Conservation (phyloP, 2,113 vertebrate species). For the Leptodactylus fuscus region DNA sequence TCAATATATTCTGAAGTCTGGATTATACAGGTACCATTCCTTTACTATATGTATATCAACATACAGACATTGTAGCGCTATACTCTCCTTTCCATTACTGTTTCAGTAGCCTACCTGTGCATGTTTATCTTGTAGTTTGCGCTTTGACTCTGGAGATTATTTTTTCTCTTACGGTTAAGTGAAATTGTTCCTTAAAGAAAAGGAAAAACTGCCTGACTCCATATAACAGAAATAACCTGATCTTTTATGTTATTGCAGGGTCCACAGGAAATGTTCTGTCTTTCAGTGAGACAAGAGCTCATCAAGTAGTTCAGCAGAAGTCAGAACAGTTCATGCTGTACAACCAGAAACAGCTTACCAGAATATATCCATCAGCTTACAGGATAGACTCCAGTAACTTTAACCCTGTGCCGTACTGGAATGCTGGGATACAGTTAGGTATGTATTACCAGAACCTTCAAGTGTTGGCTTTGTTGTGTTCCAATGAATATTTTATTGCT, state of each 20-base stretch:
- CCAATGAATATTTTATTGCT: not conserved
- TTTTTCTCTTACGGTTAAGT: not conserved
- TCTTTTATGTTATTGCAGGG: conserved; percentile 71
- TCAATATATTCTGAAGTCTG: too few relatives aligned
- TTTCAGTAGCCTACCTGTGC: too few relatives aligned
- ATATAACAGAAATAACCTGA: not conserved
- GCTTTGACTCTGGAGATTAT: too few relatives aligned
- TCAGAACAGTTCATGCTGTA: conserved; percentile 89
- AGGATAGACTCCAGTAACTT: conserved; percentile 98
- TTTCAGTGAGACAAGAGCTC: conserved; percentile 92
- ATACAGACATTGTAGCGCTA: too few relatives aligned
- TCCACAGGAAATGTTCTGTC: conserved; percentile 91
- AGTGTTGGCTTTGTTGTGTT: not conserved
- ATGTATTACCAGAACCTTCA: conserved; percentile 56
- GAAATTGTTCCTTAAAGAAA: not conserved
- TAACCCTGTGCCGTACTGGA: conserved; percentile 97
- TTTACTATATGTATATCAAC: too few relatives aligned
- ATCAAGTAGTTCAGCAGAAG: conserved; percentile 91
- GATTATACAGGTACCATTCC: too few relatives aligned
- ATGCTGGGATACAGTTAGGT: conserved; percentile 94
- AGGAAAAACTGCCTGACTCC: not conserved
- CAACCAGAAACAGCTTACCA: conserved; percentile 93
- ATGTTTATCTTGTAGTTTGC: not conserved
- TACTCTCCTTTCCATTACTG: not conserved
- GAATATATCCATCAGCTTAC: conserved; percentile 96